Evolutionary conservation across 2,113 vertebrate genomes (phyloP), one percentile per base, ranked within the genome.

Genomic region (Anolis carolinensis): DNA sequence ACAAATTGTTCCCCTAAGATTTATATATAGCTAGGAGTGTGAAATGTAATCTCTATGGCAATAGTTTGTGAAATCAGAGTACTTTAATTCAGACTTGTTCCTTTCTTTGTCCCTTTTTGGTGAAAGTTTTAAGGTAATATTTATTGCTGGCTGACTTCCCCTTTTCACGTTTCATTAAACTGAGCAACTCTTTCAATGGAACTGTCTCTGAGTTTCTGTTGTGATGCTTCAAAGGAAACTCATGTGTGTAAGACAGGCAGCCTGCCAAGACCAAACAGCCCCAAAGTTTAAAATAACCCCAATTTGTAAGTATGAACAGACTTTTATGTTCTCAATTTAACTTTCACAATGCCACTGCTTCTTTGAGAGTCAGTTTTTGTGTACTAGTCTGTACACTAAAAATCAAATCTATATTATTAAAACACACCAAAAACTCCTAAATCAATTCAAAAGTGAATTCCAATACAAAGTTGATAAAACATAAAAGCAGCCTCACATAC

Each of bases 91-190:
- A 59, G 55, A 59, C 55, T 59, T 59, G 55, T 59, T 59, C 55
- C 14, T 59, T 59, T 18, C 55, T 59, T 59, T 13, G 55, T 59
- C 55, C 14, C 11, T 59, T 59, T 59, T 59, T 59, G 55, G 3
- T 18, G 4, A 59, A 59, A 59, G 14, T 59, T 59, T 59, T 18
- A 59, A 59, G 55, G 55, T 13, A 59, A 59, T 18, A 59, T 59
- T 59, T 68, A 27, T 68, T 68, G 25, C 27, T 68, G 65, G 25
- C 65, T 30, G 79, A 6, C n/a, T 90, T 59, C 82, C 70, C 30
- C 73, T 77, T 34, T 89, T 67, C 81, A 84, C 48, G 55, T 13
- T 81, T 84, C 34, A 91, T 76, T 74, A 71, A 88, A 73, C 48
- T 81, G 70, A 59, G 79, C 77, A 67, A 39, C 74, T 74, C 81